phyloP scores from a whole-genome alignment of 2,888 invertebrate species.

The Pimpla rufipes region DNA sequence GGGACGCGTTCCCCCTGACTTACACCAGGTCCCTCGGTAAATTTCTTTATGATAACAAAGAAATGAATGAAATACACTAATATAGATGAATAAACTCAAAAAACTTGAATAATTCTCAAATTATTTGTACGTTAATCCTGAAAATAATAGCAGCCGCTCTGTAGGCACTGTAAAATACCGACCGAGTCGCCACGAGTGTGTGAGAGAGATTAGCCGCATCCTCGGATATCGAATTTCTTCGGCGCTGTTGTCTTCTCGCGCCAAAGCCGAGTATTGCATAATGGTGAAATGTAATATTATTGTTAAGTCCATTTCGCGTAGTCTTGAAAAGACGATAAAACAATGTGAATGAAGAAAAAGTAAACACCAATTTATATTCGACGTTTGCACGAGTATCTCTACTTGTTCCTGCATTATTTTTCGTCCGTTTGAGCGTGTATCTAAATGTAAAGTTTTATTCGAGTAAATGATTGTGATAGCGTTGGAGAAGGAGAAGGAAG shows the following conservation, averaged over 20 bases:
- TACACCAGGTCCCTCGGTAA: too few relatives aligned
- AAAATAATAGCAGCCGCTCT: neutral
- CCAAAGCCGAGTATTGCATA: neutral
- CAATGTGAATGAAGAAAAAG: neutral
- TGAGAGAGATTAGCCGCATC: neutral
- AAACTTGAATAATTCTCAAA: neutral
- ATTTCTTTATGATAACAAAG: too few relatives aligned
- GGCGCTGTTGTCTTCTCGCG: too few relatives aligned
- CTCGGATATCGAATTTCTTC: neutral
- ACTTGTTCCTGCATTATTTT: conserved; percentile 14
- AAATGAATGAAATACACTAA: too few relatives aligned
- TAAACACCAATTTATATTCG: neutral
- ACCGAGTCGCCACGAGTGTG: neutral
- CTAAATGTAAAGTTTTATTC: conserved; percentile 41
- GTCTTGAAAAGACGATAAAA: neutral
- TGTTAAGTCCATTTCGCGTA: neutral
- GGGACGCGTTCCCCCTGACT: too few relatives aligned
- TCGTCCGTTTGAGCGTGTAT: conserved; percentile 51
- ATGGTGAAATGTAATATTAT: neutral
- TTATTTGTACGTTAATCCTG: neutral
- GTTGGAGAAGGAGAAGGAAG: too few relatives aligned
- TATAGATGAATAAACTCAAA: neutral
- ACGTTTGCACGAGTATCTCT: conserved; percentile 7
- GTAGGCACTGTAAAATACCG: neutral
- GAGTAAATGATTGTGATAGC: conserved; percentile 28